Conservation (phyloP, 2,113 vertebrate species). For the Hippocampus abdominalis region DNA sequence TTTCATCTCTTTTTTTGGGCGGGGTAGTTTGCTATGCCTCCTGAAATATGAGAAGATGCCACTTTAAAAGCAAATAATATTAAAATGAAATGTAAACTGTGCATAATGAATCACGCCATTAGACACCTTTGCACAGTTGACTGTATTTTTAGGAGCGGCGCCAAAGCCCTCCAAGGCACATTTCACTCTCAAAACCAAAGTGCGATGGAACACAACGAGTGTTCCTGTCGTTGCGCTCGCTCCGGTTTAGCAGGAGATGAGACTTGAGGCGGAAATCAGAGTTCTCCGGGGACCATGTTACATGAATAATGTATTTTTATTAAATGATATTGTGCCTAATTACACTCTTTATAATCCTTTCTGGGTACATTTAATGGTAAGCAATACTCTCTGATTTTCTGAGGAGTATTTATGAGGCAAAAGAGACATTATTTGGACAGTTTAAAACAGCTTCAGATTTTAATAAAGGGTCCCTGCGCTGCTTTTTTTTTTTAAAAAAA, state of each 20-base stretch:
- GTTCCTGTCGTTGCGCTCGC: slow-evolving; percentile 31
- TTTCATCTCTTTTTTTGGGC: neutral
- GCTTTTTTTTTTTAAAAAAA: no score
- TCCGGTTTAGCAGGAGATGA: slow-evolving; percentile 46
- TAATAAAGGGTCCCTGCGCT: neutral
- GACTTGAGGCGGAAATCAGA: slow-evolving; percentile 22
- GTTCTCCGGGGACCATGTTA: no score
- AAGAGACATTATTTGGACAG: neutral
- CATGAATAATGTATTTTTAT: neutral
- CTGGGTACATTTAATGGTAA: neutral
- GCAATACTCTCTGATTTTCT: neutral
- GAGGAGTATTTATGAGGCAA: neutral
- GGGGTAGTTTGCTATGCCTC: neutral
- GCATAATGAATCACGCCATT: neutral
- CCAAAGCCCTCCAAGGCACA: slow-evolving; percentile 20
- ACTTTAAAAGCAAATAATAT: neutral
- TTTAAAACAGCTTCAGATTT: neutral
- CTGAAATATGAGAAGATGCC: neutral
- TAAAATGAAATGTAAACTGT: neutral
- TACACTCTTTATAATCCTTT: neutral
- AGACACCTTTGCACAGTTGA: slow-evolving; percentile 7
- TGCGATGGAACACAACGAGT: slow-evolving; percentile 48
- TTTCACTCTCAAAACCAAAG: slow-evolving; percentile 44
- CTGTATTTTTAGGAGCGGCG: slow-evolving; percentile 27
- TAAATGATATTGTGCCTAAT: neutral